phyloP scores from a whole-genome alignment of 2,888 invertebrate genomes.

The Patella caerulea region DNA sequence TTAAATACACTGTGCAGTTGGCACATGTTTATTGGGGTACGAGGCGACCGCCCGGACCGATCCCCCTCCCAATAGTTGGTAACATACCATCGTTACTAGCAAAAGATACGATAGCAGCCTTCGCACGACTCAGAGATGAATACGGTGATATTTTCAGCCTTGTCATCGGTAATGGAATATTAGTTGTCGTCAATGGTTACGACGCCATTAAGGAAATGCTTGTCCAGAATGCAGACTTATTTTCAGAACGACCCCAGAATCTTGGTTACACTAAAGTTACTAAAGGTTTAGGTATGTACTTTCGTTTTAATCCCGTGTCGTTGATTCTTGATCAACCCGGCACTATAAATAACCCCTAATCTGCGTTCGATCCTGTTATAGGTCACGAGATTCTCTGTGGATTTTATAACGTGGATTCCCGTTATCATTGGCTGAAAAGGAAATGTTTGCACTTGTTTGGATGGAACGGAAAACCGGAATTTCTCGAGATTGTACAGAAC shows the following conservation, averaged over 20 bases:
- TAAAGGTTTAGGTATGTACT: neutral
- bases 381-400: too few relatives aligned
- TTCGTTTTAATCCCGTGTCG: too few relatives aligned
- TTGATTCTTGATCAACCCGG: too few relatives aligned
- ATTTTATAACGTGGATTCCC: too few relatives aligned
- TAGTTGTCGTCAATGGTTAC: slow-evolving; percentile 18
- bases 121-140: neutral
- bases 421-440: too few relatives aligned
- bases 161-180: slow-evolving; percentile 1
- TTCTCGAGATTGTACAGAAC: too few relatives aligned
- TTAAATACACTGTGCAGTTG: too few relatives aligned
- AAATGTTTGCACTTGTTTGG: too few relatives aligned
- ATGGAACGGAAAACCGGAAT: too few relatives aligned
- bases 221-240: slow-evolving; percentile 14
- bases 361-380: too few relatives aligned
- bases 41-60: neutral
- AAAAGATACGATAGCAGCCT: neutral
- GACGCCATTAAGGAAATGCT: slow-evolving; percentile 12
- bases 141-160: slow-evolving; percentile 14
- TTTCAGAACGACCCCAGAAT: slow-evolving; percentile 14
- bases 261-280: slow-evolving; percentile 1
- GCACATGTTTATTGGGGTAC: neutral
- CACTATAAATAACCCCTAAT: too few relatives aligned
- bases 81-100: neutral
- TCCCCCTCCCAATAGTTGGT: neutral